phyloP scores from a whole-genome alignment of 2,888 invertebrate species.

The Pollenia labialis region DNA sequence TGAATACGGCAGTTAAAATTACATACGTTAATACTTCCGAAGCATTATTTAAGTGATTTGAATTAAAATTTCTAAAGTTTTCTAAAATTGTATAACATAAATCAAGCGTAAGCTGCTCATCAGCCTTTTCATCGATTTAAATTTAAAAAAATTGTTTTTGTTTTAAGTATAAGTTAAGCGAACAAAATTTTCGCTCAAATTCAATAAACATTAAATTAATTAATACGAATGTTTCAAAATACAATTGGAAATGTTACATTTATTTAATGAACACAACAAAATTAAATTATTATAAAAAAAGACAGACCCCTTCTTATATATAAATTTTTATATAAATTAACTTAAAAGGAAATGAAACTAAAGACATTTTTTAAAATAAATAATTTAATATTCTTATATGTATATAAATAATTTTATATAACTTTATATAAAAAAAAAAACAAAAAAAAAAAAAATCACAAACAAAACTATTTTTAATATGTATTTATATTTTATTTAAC shows the following conservation, averaged over 20 bases:
- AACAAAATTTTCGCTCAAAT: no score
- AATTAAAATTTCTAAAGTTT: no score
- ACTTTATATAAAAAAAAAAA: conserved; percentile 22
- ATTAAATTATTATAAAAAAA: conserved; percentile 55
- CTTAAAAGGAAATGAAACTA: conserved; percentile 52
- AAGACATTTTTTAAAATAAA: conserved; percentile 59
- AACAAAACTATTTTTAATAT: conserved; percentile 30
- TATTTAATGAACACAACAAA: conserved; percentile 45
- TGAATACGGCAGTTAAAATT: no score
- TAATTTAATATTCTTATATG: conserved; percentile 40
- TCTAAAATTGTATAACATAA: no score
- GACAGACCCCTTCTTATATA: conserved; percentile 16
- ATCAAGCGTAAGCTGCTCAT: no score
- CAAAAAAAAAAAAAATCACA: not conserved
- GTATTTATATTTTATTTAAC: conserved; percentile 33
- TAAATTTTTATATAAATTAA: conserved; percentile 44
- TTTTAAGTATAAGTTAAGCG: no score
- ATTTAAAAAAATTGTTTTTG: no score
- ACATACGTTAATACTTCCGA: no score
- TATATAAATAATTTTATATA: conserved; percentile 31
- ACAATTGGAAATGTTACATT: conserved; percentile 7
- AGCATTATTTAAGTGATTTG: no score
- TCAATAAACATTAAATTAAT: no score
- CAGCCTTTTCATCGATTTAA: no score
- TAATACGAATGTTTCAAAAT: not conserved